Evolutionary conservation across 1,140 invertebrate genomes (phyloP).

Genomic region (Lethrus apterus): DNA sequence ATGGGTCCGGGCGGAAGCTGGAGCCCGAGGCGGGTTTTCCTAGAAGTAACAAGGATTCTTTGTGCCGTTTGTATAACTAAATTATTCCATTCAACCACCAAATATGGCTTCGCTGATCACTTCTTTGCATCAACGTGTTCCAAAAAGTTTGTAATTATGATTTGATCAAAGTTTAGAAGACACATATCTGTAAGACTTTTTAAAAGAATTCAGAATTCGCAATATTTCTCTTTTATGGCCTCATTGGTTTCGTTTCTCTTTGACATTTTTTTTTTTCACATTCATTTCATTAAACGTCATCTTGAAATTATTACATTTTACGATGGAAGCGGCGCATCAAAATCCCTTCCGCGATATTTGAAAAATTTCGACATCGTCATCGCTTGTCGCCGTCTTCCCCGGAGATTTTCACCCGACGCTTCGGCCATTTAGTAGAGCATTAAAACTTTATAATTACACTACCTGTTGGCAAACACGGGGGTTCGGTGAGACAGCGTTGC

Average conservation of each 20-base stretch:
- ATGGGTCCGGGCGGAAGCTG: conserved; percentile 33
- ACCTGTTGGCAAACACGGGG: conserved; percentile 12
- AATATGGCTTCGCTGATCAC: conserved; percentile 8
- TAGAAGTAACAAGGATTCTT: conserved; percentile 33
- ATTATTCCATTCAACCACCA: conserved; percentile 23
- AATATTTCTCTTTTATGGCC: too few species aligned
- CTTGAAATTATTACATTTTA: too few species aligned
- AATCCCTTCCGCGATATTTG: too few species aligned
- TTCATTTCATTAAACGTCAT: too few species aligned
- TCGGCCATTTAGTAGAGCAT: conserved; percentile 17
- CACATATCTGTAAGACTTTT: too few species aligned
- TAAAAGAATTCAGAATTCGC: too few species aligned
- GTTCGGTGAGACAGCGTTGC: neutral
- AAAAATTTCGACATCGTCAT: too few species aligned
- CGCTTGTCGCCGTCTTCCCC: neutral
- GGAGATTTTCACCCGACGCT: conserved; percentile 8
- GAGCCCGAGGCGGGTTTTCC: conserved; percentile 25
- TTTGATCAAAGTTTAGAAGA: too few species aligned
- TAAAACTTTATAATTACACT: conserved; percentile 20
- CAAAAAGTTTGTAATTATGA: neutral
- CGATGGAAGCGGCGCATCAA: too few species aligned
- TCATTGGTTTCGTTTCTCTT: too few species aligned
- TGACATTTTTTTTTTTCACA: too few species aligned
- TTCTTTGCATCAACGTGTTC: neutral
- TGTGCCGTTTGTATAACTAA: conserved; percentile 33